Percentiles rank a stretch among this genome's conserved stretches.
phyloP scores from a whole-genome alignment of 2,888 invertebrate genomes.

The Masnerella sp. region DNA sequence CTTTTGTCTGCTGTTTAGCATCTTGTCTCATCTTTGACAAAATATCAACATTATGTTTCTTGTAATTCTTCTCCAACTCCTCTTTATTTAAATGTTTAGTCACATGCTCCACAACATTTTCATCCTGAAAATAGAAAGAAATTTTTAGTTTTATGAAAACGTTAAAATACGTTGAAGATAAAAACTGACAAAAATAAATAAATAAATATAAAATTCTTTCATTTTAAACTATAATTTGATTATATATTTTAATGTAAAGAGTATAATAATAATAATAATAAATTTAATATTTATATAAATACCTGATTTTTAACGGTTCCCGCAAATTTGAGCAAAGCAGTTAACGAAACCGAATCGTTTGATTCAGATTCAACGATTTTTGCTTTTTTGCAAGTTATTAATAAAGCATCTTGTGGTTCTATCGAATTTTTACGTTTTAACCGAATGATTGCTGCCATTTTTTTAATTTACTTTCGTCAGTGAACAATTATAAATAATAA shows the following conservation, averaged over 20 bases:
- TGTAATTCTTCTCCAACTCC: slow-evolving; percentile 78
- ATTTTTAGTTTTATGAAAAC: not conserved
- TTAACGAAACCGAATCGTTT: slow-evolving; percentile 74
- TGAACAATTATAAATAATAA: too few relatives aligned
- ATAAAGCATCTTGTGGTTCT: slow-evolving; percentile 83
- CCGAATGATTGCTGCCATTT: slow-evolving; percentile 48
- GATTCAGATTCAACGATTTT: slow-evolving; percentile 79
- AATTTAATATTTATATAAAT: slow-evolving; percentile 58
- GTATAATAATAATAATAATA: not conserved
- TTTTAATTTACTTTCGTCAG: too few relatives aligned
- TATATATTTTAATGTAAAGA: not conserved
- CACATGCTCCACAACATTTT: slow-evolving; percentile 67
- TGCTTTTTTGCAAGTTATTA: slow-evolving; percentile 84
- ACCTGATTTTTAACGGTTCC: slow-evolving; percentile 85
- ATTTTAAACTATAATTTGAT: slow-evolving; percentile 1
- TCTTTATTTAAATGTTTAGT: slow-evolving; percentile 78
- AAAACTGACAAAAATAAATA: slow-evolving; percentile 71
- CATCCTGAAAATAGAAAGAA: slow-evolving; percentile 74
- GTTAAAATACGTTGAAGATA: not conserved
- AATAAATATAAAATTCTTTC: slow-evolving; percentile 64
- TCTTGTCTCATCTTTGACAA: slow-evolving; percentile 78
- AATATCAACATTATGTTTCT: slow-evolving; percentile 78
- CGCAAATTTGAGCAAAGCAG: slow-evolving; percentile 84
- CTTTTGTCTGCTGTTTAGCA: slow-evolving; percentile 77
- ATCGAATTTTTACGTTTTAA: slow-evolving; percentile 40